These are phyloP conservation scores for Aphrophora alni DNA, from an alignment of 2,888 invertebrate species.

Conservation along the genomic window DNA sequence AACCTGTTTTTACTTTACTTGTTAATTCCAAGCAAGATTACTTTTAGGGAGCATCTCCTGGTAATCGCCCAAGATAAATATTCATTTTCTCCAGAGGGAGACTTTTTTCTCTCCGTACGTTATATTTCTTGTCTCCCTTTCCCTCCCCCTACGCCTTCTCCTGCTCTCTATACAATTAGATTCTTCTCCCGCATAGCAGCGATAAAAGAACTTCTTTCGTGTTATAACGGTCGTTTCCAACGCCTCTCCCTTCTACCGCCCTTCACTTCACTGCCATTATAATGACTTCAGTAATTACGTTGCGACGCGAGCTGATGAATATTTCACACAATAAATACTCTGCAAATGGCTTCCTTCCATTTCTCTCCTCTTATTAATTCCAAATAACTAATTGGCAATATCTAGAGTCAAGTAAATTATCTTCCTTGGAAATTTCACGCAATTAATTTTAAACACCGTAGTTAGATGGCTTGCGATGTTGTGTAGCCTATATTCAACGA, in stretches of 20 bases:
- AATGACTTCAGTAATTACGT: neutral
- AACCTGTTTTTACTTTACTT: conserved; percentile 38
- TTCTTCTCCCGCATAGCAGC: conserved; percentile 9
- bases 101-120: conserved; percentile 31
- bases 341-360: neutral
- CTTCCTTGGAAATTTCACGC: neutral
- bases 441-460: too few relatives aligned
- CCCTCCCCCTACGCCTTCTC: conserved; percentile 12
- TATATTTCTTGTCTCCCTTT: conserved; percentile 22
- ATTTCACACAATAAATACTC: neutral
- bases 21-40: conserved; percentile 39
- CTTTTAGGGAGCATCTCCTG: conserved; percentile 27
- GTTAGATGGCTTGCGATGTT: too few relatives aligned
- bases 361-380: neutral
- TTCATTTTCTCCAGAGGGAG: conserved; percentile 39
- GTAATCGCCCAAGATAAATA: conserved; percentile 42
- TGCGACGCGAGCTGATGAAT: neutral
- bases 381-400: neutral
- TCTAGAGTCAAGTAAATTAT: neutral
- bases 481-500: too few relatives aligned
- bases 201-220: conserved; percentile 35
- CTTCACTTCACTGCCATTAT: conserved; percentile 12
- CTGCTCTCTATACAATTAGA: conserved; percentile 22
- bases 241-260: neutral
- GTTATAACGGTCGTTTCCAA: conserved; percentile 25